A percentile compares a stretch with the other conserved stretches of the same genome.
Conservation (phyloP, 1,140 invertebrate species). For the Chironomus striatipennis region DNA sequence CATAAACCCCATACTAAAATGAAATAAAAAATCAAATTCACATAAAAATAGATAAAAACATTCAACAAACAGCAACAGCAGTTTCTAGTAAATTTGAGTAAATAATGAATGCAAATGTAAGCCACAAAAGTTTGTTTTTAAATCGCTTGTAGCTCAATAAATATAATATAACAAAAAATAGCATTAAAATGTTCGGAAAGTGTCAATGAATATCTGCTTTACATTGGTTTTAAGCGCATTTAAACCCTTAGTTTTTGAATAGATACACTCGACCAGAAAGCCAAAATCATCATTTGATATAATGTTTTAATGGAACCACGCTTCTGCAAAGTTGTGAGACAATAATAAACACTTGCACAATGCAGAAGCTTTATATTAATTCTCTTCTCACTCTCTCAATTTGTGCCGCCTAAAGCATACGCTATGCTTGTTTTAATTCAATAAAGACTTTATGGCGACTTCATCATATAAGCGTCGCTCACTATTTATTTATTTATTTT, state of each 20-base stretch:
- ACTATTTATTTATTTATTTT: slow-evolving; percentile 11
- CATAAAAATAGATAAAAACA: background rate
- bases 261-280: too few species aligned
- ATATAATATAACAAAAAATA: background rate
- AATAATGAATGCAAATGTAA: background rate
- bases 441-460: slow-evolving; percentile 23
- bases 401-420: slow-evolving; percentile 15
- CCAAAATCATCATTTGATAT: too few species aligned
- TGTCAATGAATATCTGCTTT: too few species aligned
- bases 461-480: background rate
- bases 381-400: background rate
- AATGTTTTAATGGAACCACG: background rate
- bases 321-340: background rate
- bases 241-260: too few species aligned
- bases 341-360: slow-evolving; percentile 21
- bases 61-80: background rate
- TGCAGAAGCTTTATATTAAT: background rate
- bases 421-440: slow-evolving; percentile 12
- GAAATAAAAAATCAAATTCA: background rate
- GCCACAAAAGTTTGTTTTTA: slow-evolving; percentile 12
- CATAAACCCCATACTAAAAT: background rate
- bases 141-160: slow-evolving; percentile 12
- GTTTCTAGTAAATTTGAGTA: background rate
- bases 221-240: too few species aligned
- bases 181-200: too few species aligned